These are phyloP conservation scores for Drosophila crucigera DNA, from an alignment of 2,888 invertebrate genomes.

Conservation along the genomic window DNA sequence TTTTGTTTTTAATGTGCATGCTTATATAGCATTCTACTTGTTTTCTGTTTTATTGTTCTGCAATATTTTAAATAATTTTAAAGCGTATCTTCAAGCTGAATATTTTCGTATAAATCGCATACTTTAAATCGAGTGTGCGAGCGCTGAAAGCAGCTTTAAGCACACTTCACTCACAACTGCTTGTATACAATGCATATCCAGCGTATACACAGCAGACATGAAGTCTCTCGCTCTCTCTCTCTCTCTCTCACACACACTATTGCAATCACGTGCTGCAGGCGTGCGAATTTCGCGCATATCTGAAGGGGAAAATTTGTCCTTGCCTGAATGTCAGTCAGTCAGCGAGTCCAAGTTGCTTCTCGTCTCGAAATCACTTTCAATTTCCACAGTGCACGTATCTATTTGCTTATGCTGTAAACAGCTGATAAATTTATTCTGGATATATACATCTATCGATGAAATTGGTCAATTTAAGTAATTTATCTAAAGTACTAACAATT, in stretches of 20 bases:
- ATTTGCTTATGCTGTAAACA: slow-evolving; percentile 27
- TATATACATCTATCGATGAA: background rate
- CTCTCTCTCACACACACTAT: background rate
- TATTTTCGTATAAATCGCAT: background rate
- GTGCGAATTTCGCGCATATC: slow-evolving; percentile 44
- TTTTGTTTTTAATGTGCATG: background rate
- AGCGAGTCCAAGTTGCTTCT: slow-evolving; percentile 19
- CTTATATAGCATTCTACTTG: background rate
- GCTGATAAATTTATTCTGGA: slow-evolving; percentile 24
- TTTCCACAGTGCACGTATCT: slow-evolving; percentile 30
- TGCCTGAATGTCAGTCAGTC: slow-evolving; percentile 74
- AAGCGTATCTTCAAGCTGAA: slow-evolving; percentile 9
- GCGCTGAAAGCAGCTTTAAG: slow-evolving; percentile 17
- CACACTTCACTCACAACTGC: slow-evolving; percentile 13
- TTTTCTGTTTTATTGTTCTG: background rate
- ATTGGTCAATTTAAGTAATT: slow-evolving; percentile 66
- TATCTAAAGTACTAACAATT: slow-evolving; percentile 35
- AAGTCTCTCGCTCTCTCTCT: background rate
- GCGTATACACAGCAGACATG: slow-evolving; percentile 43
- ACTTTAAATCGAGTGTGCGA: slow-evolving; percentile 28
- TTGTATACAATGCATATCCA: slow-evolving; percentile 33
- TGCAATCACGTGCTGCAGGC: slow-evolving; percentile 59
- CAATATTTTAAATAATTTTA: background rate
- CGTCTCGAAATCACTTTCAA: slow-evolving; percentile 50
- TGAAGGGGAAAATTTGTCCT: slow-evolving; percentile 66